Conservation (phyloP, 2,113 vertebrate genomes). For the Neopipo cinnamomea region DNA sequence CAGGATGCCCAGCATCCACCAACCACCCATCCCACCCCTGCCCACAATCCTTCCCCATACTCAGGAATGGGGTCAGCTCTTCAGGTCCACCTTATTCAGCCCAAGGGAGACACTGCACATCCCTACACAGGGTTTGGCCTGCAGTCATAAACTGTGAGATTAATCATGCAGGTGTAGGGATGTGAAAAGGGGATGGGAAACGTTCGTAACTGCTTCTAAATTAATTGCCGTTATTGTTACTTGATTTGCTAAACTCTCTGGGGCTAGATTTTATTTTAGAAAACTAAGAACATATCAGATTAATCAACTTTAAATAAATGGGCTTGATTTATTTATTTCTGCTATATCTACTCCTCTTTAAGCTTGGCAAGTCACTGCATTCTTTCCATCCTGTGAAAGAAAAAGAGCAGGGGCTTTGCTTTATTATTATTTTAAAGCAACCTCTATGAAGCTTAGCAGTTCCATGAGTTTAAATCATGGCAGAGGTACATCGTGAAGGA, state of each 20-base stretch:
- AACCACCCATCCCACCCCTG: not conserved
- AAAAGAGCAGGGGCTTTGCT: not conserved
- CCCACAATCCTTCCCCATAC: rapidly evolving
- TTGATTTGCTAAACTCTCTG: constrained; percentile 32
- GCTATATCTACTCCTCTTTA: constrained; percentile 22
- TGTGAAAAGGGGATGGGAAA: not conserved
- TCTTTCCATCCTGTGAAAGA: constrained; percentile 41
- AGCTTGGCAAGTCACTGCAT: constrained; percentile 30
- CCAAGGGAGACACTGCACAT: not conserved
- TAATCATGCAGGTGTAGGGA: not conserved
- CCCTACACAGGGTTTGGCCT: not conserved
- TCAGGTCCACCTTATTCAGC: not conserved
- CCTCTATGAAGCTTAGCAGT: not conserved
- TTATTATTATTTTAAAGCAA: constrained; percentile 20
- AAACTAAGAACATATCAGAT: constrained; percentile 31
- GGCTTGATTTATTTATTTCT: constrained; percentile 57
- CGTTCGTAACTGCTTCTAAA: constrained; percentile 28
- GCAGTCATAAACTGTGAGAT: not conserved
- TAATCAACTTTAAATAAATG: constrained; percentile 59
- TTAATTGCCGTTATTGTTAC: constrained; percentile 31
- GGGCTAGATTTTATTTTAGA: constrained; percentile 41
- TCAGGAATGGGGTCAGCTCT: not conserved
- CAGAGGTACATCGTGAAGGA: not conserved
- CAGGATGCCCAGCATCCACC: not conserved
- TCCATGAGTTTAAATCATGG: not conserved